Conservation (phyloP, 2,888 invertebrate species). For the Odontomyia ornata region DNA sequence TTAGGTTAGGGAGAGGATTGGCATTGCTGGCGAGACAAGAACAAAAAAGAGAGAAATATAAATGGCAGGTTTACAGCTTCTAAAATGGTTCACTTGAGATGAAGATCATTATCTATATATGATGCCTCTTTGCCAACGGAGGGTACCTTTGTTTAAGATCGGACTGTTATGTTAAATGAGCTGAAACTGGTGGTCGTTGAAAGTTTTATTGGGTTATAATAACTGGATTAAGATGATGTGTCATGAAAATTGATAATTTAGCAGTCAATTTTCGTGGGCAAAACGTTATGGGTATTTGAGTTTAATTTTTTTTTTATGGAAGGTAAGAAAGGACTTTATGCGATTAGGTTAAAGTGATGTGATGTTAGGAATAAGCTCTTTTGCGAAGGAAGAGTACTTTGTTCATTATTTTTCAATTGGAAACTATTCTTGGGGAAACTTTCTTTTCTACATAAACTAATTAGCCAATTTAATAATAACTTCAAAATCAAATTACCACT, state of each 20-base stretch:
- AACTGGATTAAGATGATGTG: neutral
- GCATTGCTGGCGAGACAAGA: neutral
- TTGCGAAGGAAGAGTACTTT: too few relatives aligned
- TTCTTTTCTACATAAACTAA: too few relatives aligned
- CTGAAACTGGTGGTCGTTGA: conserved; percentile 29
- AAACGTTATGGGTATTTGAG: neutral
- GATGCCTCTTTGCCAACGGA: neutral
- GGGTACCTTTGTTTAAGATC: conserved; percentile 9
- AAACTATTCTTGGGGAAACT: too few relatives aligned
- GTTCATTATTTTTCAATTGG: too few relatives aligned
- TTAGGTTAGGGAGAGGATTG: neutral
- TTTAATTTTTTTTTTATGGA: neutral
- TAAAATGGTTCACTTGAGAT: conserved; percentile 37
- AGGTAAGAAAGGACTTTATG: too few relatives aligned
- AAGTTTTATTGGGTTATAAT: conserved; percentile 40
- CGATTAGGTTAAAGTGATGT: too few relatives aligned
- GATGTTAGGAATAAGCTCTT: too few relatives aligned
- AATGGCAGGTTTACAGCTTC: conserved; percentile 23
- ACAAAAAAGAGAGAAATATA: neutral
- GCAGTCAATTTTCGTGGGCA: neutral
- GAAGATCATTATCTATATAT: conserved; percentile 34
- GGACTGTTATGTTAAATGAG: conserved; percentile 39
- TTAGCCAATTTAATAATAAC: too few relatives aligned
- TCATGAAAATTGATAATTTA: conserved; percentile 7
- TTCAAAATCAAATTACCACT: too few relatives aligned